phyloP scores from a whole-genome alignment of 1,140 invertebrate species.

The Lucilia cuprina region DNA sequence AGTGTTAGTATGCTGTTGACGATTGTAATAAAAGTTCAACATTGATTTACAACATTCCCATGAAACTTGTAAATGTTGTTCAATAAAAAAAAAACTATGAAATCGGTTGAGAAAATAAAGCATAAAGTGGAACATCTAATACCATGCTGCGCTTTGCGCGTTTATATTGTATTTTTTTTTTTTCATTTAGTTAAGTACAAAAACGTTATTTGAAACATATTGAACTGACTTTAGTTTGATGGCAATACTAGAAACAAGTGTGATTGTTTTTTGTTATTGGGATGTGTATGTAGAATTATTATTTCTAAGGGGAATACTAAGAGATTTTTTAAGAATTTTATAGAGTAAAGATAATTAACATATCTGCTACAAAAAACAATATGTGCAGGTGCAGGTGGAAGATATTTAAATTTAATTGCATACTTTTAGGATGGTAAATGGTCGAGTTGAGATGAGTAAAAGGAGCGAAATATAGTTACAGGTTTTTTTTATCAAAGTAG shows the following conservation, averaged over 20 bases:
- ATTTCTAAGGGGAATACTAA: not conserved
- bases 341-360: not conserved
- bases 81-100: slow-evolving; percentile 15
- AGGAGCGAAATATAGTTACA: no score
- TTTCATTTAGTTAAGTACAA: not conserved
- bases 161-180: not conserved
- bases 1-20: slow-evolving; percentile 32
- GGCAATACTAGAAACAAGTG: not conserved
- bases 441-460: no score
- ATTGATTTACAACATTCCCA: slow-evolving; percentile 34
- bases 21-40: slow-evolving; percentile 35
- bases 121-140: not conserved
- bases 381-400: not conserved
- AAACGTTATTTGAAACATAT: slow-evolving; percentile 22
- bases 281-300: not conserved
- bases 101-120: not conserved
- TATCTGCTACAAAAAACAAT: not conserved
- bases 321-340: not conserved
- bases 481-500: no score
- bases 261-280: no score
- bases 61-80: slow-evolving; percentile 33
- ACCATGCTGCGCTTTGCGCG: not conserved
- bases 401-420: not conserved
- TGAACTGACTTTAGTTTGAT: not conserved
- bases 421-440: not conserved